A percentile compares a stretch with the other conserved stretches of the same genome.
Evolutionary conservation across 2,797 vertebrate species (phyloP).

Genomic region (Phataginus tricuspis): DNA sequence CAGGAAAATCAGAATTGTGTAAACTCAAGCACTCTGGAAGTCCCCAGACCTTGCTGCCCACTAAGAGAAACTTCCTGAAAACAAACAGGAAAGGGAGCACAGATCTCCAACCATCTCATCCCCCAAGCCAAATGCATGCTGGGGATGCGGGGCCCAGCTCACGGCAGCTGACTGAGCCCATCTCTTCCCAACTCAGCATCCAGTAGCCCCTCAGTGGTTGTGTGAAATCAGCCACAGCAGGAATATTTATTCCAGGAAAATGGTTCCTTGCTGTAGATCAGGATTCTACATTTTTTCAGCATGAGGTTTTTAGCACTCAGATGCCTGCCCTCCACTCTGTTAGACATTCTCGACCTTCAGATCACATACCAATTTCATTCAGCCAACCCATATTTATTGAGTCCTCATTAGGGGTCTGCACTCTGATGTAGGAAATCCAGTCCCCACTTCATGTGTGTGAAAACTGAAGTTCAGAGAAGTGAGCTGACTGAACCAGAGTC

Average conservation of each 20-base stretch:
- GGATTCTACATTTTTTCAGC: background rate
- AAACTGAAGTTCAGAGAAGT: background rate
- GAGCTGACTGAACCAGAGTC: background rate
- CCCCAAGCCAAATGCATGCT: background rate
- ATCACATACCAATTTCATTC: background rate
- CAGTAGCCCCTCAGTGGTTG: background rate
- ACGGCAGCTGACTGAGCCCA: accelerated
- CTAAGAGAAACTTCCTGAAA: background rate
- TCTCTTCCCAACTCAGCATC: background rate
- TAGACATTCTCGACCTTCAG: background rate
- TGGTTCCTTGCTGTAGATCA: background rate
- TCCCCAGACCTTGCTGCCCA: background rate
- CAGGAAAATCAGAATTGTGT: background rate
- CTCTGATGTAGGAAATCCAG: background rate
- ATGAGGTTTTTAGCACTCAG: background rate
- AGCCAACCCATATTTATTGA: background rate
- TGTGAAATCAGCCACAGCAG: accelerated
- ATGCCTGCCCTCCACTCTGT: background rate
- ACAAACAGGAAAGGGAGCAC: background rate
- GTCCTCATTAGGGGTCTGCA: background rate
- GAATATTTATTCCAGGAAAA: background rate
- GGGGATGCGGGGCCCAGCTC: too few species aligned
- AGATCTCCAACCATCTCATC: background rate
- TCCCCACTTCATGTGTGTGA: background rate
- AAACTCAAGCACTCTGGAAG: background rate